A percentile compares a stretch with the other conserved stretches of the same genome.
phyloP scores from a whole-genome alignment of 2,797 vertebrate genomes.

The Steatocranus sp. region DNA sequence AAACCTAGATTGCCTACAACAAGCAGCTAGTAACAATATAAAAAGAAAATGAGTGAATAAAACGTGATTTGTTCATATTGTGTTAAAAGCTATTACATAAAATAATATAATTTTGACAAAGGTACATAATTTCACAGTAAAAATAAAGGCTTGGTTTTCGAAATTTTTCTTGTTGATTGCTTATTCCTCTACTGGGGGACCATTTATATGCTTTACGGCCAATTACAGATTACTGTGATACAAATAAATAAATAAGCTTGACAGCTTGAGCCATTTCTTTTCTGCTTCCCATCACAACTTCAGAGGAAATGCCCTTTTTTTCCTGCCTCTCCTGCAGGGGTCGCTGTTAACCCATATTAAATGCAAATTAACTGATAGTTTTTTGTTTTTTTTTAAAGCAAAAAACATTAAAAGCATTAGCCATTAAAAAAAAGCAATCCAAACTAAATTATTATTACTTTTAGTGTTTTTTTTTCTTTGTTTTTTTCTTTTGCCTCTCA shows the following conservation, averaged over 20 bases:
- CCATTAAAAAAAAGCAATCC: not conserved
- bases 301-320: not conserved
- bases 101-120: not conserved
- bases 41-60: not conserved
- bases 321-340: not conserved
- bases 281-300: not conserved
- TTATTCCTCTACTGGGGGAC: not conserved
- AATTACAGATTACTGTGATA: not conserved
- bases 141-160: not conserved
- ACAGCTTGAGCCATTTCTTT: not conserved
- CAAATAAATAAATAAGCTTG: not conserved
- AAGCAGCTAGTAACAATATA: not conserved
- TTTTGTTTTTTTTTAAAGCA: not conserved
- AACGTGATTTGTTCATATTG: not conserved
- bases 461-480: not conserved
- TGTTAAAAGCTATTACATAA: not conserved
- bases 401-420: not conserved
- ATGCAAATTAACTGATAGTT: not conserved
- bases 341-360: not conserved
- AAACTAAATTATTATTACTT: not conserved
- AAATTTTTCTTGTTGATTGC: not conserved
- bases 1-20: not conserved
- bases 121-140: not conserved
- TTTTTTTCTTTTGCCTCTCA: not conserved
- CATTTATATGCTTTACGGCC: not conserved